phyloP scores from a whole-genome alignment of 2,797 vertebrate genomes.

The Rhabdophis nuchalis region DNA sequence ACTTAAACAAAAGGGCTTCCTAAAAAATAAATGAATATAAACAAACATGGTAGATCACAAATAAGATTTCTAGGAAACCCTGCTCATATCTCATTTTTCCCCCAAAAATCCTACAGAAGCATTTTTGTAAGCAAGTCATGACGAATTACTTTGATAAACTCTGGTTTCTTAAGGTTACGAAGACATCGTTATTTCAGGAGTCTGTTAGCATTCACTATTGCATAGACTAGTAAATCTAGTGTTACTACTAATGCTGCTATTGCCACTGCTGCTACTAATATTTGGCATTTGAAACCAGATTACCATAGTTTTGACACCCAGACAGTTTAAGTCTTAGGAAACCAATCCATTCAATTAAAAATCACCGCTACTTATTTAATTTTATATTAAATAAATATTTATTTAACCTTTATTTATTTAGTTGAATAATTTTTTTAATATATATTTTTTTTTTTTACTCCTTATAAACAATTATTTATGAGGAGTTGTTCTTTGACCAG shows the following conservation, averaged over 20 bases:
- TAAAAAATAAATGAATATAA: conserved; percentile 14
- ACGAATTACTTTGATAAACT: neutral
- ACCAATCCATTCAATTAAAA: neutral
- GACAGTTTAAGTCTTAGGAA: neutral
- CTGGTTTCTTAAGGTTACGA: neutral
- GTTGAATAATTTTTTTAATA: neutral
- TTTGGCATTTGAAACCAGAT: neutral
- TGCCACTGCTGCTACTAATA: neutral
- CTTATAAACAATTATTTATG: neutral
- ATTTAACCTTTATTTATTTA: neutral
- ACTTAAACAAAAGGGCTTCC: conserved; percentile 20
- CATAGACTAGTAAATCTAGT: neutral
- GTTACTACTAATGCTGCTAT: neutral
- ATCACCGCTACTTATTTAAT: neutral
- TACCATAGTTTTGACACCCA: neutral
- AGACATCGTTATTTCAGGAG: neutral
- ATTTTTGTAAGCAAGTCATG: neutral
- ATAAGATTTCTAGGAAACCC: neutral
- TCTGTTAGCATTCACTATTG: neutral
- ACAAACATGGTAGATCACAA: neutral
- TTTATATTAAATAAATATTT: neutral
- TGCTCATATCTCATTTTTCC: neutral
- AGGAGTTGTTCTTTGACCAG: neutral
- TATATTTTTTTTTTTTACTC: neutral
- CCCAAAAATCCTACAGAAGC: neutral